phyloP scores from a whole-genome alignment of 2,888 invertebrate genomes.

The Acronicta leporina region DNA sequence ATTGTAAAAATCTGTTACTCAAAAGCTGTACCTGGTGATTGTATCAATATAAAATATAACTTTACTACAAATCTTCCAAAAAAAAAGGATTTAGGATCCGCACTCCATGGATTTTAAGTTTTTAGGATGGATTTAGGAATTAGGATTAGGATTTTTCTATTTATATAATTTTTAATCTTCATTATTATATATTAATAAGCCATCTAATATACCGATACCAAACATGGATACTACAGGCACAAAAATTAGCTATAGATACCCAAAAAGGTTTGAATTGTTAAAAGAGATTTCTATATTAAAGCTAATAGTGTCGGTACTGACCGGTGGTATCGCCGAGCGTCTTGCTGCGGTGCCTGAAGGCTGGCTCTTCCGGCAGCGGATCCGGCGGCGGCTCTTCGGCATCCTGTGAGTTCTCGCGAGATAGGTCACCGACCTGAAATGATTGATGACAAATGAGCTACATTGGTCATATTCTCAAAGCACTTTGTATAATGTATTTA shows the following conservation, averaged over 20 bases:
- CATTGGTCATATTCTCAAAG: not conserved
- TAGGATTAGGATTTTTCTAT: no score
- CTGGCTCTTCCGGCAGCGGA: slow-evolving; percentile 72
- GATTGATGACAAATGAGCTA: not conserved
- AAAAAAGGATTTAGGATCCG: no score
- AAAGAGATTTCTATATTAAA: not conserved
- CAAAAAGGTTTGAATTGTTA: no score
- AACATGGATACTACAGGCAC: no score
- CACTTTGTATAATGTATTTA: no score
- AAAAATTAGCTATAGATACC: no score
- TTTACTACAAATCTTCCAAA: slow-evolving; percentile 88
- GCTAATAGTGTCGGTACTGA: slow-evolving; percentile 66
- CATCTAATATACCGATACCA: no score
- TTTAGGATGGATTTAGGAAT: no score
- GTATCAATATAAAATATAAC: slow-evolving; percentile 88
- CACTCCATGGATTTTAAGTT: no score
- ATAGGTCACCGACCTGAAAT: slow-evolving; percentile 91
- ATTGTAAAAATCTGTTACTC: slow-evolving; percentile 85
- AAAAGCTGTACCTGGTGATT: slow-evolving; percentile 88
- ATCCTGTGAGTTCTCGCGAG: slow-evolving; percentile 92
- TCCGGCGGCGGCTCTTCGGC: slow-evolving; percentile 87
- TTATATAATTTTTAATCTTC: no score
- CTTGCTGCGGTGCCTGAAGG: slow-evolving; percentile 95
- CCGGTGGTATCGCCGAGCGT: slow-evolving; percentile 96
- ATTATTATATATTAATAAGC: no score